A percentile compares a stretch with the other conserved stretches of the same genome.
These are phyloP conservation scores for Aspiorhynchus laticeps DNA, from an alignment of 2,113 vertebrate species.

Conservation along the genomic window DNA sequence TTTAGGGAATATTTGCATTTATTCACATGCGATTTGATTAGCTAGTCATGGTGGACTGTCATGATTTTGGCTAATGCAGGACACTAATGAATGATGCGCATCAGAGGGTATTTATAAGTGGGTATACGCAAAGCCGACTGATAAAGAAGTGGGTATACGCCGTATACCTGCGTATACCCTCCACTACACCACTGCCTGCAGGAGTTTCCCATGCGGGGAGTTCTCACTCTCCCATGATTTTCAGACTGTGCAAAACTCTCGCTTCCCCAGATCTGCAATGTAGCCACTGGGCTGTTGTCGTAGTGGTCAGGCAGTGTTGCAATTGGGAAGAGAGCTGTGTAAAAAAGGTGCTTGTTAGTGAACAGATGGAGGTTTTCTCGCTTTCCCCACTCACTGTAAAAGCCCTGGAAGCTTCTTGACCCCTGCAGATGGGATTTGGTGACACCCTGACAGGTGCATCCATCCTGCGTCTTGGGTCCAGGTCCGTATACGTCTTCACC, in stretches of 20 bases:
- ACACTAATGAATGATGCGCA: no score
- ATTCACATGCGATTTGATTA: no score
- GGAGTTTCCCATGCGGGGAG: neutral
- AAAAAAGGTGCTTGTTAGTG: constrained; percentile 20
- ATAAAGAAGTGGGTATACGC: no score
- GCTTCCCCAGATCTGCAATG: neutral
- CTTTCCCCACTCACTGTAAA: neutral
- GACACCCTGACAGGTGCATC: constrained; percentile 7
- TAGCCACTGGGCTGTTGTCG: neutral
- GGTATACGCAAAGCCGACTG: no score
- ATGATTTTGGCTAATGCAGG: no score
- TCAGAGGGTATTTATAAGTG: no score
- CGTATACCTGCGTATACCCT: no score
- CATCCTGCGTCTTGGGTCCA: neutral
- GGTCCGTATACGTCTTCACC: neutral
- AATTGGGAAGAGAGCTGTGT: neutral
- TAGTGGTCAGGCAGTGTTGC: neutral
- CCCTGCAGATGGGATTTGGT: neutral
- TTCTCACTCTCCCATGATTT: neutral
- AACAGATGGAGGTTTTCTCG: neutral
- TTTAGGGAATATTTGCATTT: no score
- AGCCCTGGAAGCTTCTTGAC: neutral
- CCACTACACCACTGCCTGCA: no score
- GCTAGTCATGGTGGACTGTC: no score
- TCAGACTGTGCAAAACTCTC: neutral